Percentiles rank a stretch among this genome's conserved stretches.
Evolutionary conservation across 2,113 vertebrate genomes (phyloP).

Genomic region (Mesoclemmys tuberculata): DNA sequence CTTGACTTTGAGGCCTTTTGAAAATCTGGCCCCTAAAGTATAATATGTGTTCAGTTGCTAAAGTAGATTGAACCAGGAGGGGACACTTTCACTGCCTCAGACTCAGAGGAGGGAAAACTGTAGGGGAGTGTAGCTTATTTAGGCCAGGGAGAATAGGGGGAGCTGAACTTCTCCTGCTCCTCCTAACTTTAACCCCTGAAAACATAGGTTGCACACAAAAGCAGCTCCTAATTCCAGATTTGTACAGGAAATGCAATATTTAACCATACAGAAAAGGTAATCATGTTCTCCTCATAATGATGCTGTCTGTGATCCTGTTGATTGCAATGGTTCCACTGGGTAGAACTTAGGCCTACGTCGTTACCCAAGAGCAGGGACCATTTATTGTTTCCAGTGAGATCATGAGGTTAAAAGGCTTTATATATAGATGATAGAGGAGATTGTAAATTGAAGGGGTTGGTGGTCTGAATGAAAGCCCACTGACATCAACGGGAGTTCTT

Average conservation of each 20-base stretch:
- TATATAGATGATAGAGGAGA: too few species aligned
- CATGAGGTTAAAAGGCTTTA: too few species aligned
- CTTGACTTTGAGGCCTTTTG: too few species aligned
- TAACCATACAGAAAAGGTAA: neutral
- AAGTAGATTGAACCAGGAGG: too few species aligned
- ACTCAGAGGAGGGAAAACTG: neutral
- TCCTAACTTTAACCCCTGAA: neutral
- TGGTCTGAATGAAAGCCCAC: too few species aligned
- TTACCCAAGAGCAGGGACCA: neutral
- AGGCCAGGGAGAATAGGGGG: neutral
- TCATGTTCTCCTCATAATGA: too few species aligned
- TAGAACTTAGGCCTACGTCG: neutral
- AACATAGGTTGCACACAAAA: neutral
- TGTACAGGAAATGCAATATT: neutral
- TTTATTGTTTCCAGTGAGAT: neutral
- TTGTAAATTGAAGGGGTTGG: too few species aligned
- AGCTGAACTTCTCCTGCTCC: neutral
- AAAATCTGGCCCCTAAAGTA: too few species aligned
- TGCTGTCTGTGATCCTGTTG: neutral
- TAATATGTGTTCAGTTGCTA: too few species aligned
- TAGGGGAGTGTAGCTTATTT: neutral
- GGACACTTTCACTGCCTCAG: too few species aligned
- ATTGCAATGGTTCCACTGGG: neutral
- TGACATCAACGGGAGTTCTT: rapidly evolving
- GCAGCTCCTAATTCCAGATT: neutral